Base-by-base conservation (phyloP, 1,140 invertebrate species). In the Lepeophtheirus salmonis region DNA sequence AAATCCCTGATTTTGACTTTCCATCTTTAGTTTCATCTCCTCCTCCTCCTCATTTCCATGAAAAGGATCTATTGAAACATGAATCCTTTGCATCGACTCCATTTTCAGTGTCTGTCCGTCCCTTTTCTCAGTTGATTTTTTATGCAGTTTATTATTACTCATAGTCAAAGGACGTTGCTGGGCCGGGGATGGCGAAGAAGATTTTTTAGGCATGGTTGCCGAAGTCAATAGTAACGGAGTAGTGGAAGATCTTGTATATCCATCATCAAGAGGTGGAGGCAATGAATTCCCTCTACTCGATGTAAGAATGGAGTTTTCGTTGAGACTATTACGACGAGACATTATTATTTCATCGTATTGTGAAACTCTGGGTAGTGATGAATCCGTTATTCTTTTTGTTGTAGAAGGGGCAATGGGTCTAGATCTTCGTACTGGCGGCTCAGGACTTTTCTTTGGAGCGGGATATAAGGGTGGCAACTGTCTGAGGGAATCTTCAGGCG, bases 31-130 rank as follows among this genome's bases (percentile, higher is more conserved):
- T 41, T 41, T 41, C 6, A 41, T n/a, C 30, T 41, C 30, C 30
- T 10, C 6, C n/a, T 41, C n/a, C 6, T 41, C n/a, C 30, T 41
- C 30, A 10, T 10, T 6, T 6, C 30, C 30, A 41, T 41, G 30
- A 41, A 41, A 41, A 10, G 55, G 55, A 20, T 57, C 55, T 23
- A 57, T 57, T 17, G 55, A 41, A 10, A 41, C 30, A n/a, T 41
- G 30, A n/a, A 41, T 41, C 30, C 6, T 41, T 41, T n/a, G 30
- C n/a, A n/a, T n/a, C n/a, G n/a, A n/a, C n/a, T n/a, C n/a, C n/a
- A n/a, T n/a, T n/a, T n/a, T n/a, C n/a, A n/a, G n/a, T n/a, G n/a
- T n/a, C n/a, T n/a, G n/a, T n/a, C n/a, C n/a, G n/a, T n/a, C n/a
- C n/a, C n/a, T n/a, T n/a, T n/a, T n/a, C n/a, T n/a, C n/a, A n/a